Evolutionary conservation across 2,113 vertebrate genomes (phyloP).

Genomic region (Cervus canadensis): DNA sequence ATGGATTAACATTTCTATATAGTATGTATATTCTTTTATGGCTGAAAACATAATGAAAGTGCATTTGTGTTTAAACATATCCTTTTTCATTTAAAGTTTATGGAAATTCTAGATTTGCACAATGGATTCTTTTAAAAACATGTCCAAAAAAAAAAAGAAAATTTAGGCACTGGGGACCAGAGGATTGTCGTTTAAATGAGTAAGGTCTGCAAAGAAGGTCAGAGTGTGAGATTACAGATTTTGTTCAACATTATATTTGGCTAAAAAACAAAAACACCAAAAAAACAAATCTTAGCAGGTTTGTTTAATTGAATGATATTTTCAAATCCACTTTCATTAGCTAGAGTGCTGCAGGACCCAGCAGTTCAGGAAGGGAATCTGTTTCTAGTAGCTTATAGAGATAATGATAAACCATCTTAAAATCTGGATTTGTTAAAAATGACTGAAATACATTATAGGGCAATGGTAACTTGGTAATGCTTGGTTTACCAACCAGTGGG

Average conservation of each 20-base stretch:
- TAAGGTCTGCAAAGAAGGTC: background rate
- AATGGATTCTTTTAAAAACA: background rate
- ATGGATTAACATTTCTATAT: background rate
- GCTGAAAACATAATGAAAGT: background rate
- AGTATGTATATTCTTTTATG: background rate
- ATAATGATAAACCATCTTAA: slow-evolving; percentile 77
- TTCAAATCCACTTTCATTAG: slow-evolving; percentile 49
- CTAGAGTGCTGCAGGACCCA: slow-evolving; percentile 13
- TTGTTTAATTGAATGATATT: slow-evolving; percentile 56
- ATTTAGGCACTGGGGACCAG: fast-evolving
- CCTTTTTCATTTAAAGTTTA: background rate
- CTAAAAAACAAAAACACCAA: background rate
- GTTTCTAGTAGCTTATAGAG: slow-evolving; percentile 59
- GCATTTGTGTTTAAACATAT: background rate
- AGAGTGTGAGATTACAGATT: background rate
- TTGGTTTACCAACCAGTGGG: slow-evolving; percentile 77
- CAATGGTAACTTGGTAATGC: slow-evolving; percentile 68
- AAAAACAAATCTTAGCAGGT: background rate
- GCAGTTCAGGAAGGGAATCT: slow-evolving; percentile 49
- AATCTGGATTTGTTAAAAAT: slow-evolving; percentile 77
- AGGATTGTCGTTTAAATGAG: background rate
- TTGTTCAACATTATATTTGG: background rate
- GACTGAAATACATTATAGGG: slow-evolving; percentile 76
- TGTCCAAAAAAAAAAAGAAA: background rate
- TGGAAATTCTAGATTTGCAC: background rate